Evolutionary conservation across 2,888 invertebrate genomes (phyloP), one percentile per base, ranked within the genome.

Genomic region (Parnassius orleans): DNA sequence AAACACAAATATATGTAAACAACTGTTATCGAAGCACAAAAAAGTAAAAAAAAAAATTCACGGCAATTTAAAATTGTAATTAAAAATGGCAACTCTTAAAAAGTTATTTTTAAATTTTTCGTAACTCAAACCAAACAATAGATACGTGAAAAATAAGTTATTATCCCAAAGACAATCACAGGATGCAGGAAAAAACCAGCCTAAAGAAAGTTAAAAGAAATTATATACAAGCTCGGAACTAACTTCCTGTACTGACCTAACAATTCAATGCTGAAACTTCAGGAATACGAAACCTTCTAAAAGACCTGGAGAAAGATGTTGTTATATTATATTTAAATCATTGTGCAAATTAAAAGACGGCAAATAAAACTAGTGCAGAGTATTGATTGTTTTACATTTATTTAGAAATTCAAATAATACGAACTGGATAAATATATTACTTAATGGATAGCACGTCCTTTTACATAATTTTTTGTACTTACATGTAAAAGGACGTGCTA

Each of bases 221-320:
- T 24, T 72, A 72, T 70, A 71, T 68, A 70, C 68, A 69, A 68
- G 65, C 71, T 66, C 73, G 72, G 74, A 73, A 75, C 74, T 73
- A 69, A 67, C 79, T 83, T 80, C 79, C 79, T 75, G 68, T 88
- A 90, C 90, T 91, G 84, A 90, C 90, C 90, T 90, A 82, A 80
- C 80, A 83, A 84, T 76, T 89, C 87, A 87, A 83, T 86, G 88
- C 79, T 84, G 86, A 79, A 84, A 82, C 80, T 81, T 86, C 80
- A 89, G 87, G 86, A 79, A 77, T 77, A 90, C 86, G 87, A 79
- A 90, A 85, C 83, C 89, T 73, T 81, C 83, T 87, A 87, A 83
- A 69, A 81, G 80, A 91, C 90, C 91, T 91, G 91, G 72, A 82
- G 87, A 86, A 70, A 89, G 84, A 88, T 74, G 72, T 69, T 71